Conservation (phyloP, 2,797 vertebrate genomes). For the Oophaga sylvatica region DNA sequence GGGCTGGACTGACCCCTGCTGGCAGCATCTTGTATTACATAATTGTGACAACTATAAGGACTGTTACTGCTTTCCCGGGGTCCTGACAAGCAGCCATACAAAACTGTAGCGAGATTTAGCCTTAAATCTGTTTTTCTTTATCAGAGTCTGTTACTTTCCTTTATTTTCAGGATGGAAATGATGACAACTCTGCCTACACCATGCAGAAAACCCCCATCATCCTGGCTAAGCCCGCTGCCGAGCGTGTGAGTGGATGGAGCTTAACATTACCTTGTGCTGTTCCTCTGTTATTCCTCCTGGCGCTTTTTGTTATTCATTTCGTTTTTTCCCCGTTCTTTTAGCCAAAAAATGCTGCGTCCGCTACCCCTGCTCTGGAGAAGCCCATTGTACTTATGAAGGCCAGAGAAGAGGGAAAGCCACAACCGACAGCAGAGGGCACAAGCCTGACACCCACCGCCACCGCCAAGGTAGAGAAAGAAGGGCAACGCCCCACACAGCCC, state of each 20-base stretch:
- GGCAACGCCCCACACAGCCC: constrained; percentile 89
- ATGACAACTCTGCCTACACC: constrained; percentile 78
- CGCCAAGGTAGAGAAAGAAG: constrained; percentile 86
- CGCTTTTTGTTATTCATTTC: neutral
- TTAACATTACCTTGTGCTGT: too few species aligned
- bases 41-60: neutral
- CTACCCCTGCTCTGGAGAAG: constrained; percentile 79
- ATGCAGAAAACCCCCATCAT: constrained; percentile 93
- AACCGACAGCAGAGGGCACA: constrained; percentile 74
- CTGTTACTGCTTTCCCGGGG: neutral
- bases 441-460: constrained; percentile 73
- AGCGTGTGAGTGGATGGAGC: constrained; percentile 76
- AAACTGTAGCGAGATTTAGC: neutral
- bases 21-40: neutral
- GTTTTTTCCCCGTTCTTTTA: constrained; percentile 57
- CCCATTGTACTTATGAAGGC: constrained; percentile 92
- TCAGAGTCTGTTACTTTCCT: neutral
- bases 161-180: constrained; percentile 80
- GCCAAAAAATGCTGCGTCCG: constrained; percentile 78
- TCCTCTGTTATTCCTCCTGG: too few species aligned
- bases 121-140: neutral
- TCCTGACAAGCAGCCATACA: neutral
- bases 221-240: constrained; percentile 87
- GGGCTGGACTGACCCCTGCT: neutral
- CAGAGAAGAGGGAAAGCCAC: constrained; percentile 83